Percentiles rank a stretch among this genome's conserved stretches.
These are phyloP conservation scores for Cephus nigrinus DNA, from an alignment of 2,888 invertebrate genomes.

Conservation along the genomic window DNA sequence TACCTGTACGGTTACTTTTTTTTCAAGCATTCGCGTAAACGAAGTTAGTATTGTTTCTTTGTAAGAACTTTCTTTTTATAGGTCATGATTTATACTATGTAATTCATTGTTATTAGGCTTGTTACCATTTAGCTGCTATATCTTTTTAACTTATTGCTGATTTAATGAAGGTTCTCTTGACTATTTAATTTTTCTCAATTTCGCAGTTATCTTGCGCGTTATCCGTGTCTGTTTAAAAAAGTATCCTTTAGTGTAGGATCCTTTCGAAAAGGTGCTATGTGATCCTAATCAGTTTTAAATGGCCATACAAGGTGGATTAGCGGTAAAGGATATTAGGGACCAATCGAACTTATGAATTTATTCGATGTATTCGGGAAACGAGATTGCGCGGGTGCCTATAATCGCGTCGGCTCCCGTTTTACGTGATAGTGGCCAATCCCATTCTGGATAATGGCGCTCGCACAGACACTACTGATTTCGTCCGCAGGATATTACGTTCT, in stretches of 20 bases:
- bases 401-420: not conserved
- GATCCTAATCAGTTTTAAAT: slow-evolving; percentile 34
- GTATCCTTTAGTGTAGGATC: not conserved
- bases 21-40: not conserved
- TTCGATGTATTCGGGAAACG: slow-evolving; percentile 9
- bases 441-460: not conserved
- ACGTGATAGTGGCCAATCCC: not conserved
- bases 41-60: not conserved
- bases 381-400: not conserved
- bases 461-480: not conserved
- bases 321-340: slow-evolving; percentile 13
- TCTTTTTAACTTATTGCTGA: not conserved
- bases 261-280: slow-evolving; percentile 4
- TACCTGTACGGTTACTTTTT: not conserved
- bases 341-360: slow-evolving; percentile 25
- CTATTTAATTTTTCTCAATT: not conserved
- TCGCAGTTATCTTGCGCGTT: not conserved
- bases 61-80: not conserved
- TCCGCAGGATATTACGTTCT: slow-evolving; percentile 6
- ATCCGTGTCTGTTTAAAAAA: not conserved
- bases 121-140: not conserved
- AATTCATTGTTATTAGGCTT: not conserved
- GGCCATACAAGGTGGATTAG: slow-evolving; percentile 17
- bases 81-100: not conserved
- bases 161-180: not conserved